A percentile compares a stretch with the other conserved stretches of the same genome.
phyloP scores from a whole-genome alignment of 2,113 vertebrate species.

The Mastomys natalensis region DNA sequence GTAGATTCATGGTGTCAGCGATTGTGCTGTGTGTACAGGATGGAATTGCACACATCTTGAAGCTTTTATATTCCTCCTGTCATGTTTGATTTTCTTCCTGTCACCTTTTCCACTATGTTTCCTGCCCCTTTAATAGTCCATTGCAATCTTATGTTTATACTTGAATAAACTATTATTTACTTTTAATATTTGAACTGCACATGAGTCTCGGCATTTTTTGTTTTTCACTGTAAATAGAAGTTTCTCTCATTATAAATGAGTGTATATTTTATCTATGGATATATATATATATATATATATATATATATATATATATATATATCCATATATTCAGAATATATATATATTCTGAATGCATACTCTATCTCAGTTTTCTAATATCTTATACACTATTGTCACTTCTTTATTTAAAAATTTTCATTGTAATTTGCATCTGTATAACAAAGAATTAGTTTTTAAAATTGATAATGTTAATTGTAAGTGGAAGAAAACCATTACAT shows the following conservation, averaged over 20 bases:
- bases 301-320: no score
- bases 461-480: neutral
- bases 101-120: neutral
- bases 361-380: no score
- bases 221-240: neutral
- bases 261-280: neutral
- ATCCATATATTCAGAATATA: no score
- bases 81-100: neutral
- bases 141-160: no score
- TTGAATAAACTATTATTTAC: neutral
- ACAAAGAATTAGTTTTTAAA: neutral
- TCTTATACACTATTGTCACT: no score
- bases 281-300: no score
- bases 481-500: neutral
- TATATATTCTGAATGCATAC: no score
- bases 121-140: no score
- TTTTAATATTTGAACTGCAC: no score
- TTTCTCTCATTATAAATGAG: neutral
- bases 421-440: neutral
- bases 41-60: neutral
- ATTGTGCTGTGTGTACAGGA: neutral
- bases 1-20: neutral
- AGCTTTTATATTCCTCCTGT: neutral
- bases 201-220: neutral
- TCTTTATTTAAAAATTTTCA: no score